Percentiles rank a stretch among this genome's conserved stretches.
Conservation (phyloP, 2,888 invertebrate species). For the Anaspis maculata region DNA sequence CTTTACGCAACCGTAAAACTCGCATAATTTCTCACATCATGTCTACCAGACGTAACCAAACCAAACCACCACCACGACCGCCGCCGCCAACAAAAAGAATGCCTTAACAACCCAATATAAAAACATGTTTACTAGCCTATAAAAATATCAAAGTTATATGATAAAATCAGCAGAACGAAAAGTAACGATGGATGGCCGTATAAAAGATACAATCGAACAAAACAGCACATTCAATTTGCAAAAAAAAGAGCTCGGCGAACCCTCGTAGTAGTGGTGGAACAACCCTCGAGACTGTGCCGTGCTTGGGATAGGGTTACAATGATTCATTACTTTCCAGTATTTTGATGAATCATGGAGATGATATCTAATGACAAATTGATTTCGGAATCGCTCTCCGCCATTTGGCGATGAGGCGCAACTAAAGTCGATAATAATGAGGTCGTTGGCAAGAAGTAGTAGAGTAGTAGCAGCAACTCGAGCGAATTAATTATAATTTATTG, state of each 20-base stretch:
- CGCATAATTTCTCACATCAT: too few species aligned
- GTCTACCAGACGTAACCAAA: too few species aligned
- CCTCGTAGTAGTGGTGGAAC: constrained; percentile 7
- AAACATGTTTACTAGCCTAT: constrained; percentile 2
- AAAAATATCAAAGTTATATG: constrained; percentile 5
- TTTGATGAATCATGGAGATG: constrained; percentile 27
- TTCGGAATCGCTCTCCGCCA: constrained; percentile 12
- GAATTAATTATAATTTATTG: too few species aligned
- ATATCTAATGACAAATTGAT: constrained; percentile 23
- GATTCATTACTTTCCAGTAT: constrained; percentile 27
- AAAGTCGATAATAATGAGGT: constrained; percentile 12
- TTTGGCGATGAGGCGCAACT: too few species aligned
- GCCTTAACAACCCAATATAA: too few species aligned
- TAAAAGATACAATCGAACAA: constrained; percentile 13
- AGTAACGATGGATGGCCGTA: constrained; percentile 6
- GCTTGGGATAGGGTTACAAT: constrained; percentile 19
- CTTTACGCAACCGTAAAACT: too few species aligned
- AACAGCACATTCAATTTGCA: constrained; percentile 13
- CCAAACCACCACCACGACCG: too few species aligned
- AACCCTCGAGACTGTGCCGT: constrained; percentile 8
- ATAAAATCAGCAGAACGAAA: constrained; percentile 9
- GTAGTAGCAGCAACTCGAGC: too few species aligned
- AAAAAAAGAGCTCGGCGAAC: constrained; percentile 3
- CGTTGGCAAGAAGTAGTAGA: too few species aligned
- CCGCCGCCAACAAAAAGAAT: too few species aligned